Percentiles rank a stretch among this genome's conserved stretches.
Evolutionary conservation across 2,888 invertebrate genomes (phyloP).

Genomic region (Beris morrisii): DNA sequence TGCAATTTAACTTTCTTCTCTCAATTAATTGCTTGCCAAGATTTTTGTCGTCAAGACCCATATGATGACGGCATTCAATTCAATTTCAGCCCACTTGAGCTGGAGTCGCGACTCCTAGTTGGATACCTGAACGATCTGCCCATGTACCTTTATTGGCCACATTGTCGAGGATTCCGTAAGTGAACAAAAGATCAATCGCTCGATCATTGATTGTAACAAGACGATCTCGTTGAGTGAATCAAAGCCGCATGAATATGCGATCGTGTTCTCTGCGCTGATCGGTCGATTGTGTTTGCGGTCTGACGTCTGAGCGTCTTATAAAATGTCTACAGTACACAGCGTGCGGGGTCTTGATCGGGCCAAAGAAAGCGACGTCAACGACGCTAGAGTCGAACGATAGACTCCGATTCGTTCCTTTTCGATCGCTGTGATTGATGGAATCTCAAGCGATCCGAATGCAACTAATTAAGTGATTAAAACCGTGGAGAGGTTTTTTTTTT

Average conservation of each 20-base stretch:
- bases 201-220: constrained; percentile 26
- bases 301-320: no score
- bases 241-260: not conserved
- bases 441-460: constrained; percentile 24
- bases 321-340: no score
- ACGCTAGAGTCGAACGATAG: no score
- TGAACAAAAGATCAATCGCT: constrained; percentile 31
- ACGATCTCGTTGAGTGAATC: constrained; percentile 30
- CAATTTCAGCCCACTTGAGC: not conserved
- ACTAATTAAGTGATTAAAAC: constrained; percentile 32
- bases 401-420: no score
- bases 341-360: no score
- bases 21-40: constrained; percentile 17
- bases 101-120: not conserved
- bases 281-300: no score
- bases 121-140: constrained; percentile 3
- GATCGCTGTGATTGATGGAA: constrained; percentile 30
- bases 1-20: constrained; percentile 24
- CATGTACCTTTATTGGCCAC: not conserved
- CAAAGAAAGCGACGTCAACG: no score
- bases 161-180: constrained; percentile 17
- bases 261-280: no score
- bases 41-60: constrained; percentile 16
- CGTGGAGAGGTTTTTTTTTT: constrained; percentile 14
- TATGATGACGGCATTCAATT: not conserved